Evolutionary conservation across 1,140 invertebrate genomes (phyloP), one percentile per base, ranked within the genome.

Genomic region (Choristoneura fumiferana): DNA sequence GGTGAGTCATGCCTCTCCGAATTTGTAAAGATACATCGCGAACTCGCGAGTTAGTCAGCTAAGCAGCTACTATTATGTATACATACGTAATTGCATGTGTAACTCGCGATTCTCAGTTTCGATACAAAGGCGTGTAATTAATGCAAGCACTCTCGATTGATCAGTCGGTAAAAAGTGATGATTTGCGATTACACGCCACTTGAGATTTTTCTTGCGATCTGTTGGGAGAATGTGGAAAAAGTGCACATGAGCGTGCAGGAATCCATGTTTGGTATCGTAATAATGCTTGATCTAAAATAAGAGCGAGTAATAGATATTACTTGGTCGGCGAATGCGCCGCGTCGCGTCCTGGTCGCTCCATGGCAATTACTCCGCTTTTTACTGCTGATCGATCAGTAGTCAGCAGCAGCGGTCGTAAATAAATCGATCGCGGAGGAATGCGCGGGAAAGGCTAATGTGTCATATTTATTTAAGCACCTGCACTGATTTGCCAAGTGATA

Each of bases 101-200:
- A 37, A 29, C 22, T 29, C 22, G 22, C 22, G 22, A 6, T 29
- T 39, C 40, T 45, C 40, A 9, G 8, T 45, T 45, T 45, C 40
- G 40, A 45, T 18, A 43, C 39, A 4, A 13, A 18, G 39, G 9
- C 40, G 40, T 29, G 17, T 45, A 45, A 40, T n/a, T n/a, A n/a
- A 29, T 22, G 13, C 22, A 29, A 29, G 22, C 22, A 29, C 6
- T 29, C 22, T 29, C 22, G 6, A n/a, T n/a, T 40, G 39, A 45
- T 45, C 8, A 8, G 39, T 8, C 2, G 14, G 40, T 10, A 45
- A 45, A 45, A 45, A 45, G 15, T 45, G 17, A 29, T 45, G 40
- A 45, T 9, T 45, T 15, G 40, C 40, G 40, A 45, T 45, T 45
- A 45, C 17, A 45, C 40, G 40, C 18, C 17, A 10, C 40, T 29